phyloP scores from a whole-genome alignment of 2,888 invertebrate genomes.

The Mesochorus sp. region DNA sequence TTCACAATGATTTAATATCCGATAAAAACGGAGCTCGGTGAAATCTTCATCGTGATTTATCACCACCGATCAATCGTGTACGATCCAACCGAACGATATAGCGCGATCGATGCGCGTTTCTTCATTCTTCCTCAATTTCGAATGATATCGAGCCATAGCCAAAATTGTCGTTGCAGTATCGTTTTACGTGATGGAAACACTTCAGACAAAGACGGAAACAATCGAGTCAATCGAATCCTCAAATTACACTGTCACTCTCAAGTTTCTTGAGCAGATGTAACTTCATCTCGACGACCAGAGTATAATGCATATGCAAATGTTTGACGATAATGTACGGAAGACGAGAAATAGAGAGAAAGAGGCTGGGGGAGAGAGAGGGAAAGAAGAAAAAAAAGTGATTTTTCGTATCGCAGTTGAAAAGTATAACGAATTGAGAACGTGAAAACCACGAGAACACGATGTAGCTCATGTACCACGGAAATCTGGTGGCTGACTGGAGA shows the following conservation, averaged over 20 bases:
- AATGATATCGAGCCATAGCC: too few species aligned
- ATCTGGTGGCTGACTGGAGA: conserved; percentile 79
- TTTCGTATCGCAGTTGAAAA: background rate
- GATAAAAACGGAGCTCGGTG: background rate
- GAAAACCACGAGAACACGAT: conserved; percentile 29
- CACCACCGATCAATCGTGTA: too few species aligned
- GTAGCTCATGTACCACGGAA: conserved; percentile 69
- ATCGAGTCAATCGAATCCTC: background rate
- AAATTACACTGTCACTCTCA: background rate
- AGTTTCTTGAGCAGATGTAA: background rate
- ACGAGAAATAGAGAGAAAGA: too few species aligned
- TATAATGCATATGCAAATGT: background rate
- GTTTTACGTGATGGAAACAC: too few species aligned
- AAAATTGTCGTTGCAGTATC: too few species aligned
- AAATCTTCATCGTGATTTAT: background rate
- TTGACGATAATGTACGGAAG: background rate
- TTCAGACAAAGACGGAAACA: too few species aligned
- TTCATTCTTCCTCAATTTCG: too few species aligned
- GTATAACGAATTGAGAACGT: background rate
- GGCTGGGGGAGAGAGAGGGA: background rate
- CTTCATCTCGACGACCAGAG: background rate
- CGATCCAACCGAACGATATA: too few species aligned
- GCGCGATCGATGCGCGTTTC: too few species aligned
- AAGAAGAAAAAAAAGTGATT: background rate
- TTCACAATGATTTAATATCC: too few species aligned